Conservation (phyloP, 2,113 vertebrate genomes). For the Cyrtonyx montezumae region DNA sequence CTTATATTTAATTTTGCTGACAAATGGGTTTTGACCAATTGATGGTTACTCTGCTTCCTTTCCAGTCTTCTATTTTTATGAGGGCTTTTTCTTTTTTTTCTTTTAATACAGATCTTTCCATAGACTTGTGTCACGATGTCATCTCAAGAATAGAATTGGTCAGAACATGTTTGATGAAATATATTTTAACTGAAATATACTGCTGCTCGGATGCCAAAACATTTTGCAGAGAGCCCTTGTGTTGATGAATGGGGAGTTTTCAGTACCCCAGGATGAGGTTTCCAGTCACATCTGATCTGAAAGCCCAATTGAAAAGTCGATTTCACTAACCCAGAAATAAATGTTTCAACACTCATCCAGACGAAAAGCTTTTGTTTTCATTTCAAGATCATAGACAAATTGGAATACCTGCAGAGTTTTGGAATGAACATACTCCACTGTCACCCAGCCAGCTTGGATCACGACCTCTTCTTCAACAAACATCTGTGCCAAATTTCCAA, state of each 20-base stretch:
- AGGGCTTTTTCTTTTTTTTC: background rate
- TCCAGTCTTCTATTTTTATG: slow-evolving; percentile 37
- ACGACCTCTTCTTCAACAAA: background rate
- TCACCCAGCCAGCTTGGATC: background rate
- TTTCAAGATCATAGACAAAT: background rate
- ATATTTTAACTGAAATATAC: slow-evolving; percentile 31
- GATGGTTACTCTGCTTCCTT: slow-evolving; percentile 16
- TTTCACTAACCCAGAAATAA: slow-evolving; percentile 46
- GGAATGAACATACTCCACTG: background rate
- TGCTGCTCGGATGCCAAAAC: background rate
- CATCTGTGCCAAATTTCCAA: background rate
- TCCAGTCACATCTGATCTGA: background rate
- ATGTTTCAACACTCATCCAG: slow-evolving; percentile 40
- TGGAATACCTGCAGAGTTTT: background rate
- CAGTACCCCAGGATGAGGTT: background rate
- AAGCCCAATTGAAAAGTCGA: background rate
- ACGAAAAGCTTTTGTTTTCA: slow-evolving; percentile 38
- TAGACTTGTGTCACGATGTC: slow-evolving; percentile 23
- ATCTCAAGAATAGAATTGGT: background rate
- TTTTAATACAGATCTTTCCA: background rate
- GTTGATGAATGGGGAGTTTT: slow-evolving; percentile 12
- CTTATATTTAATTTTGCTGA: slow-evolving; percentile 61
- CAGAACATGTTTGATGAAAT: slow-evolving; percentile 48
- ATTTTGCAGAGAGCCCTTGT: background rate
- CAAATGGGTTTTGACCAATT: slow-evolving; percentile 28